Base-by-base conservation (phyloP, 92 coral and sea anemone genomes). In the Muricea muricata region DNA sequence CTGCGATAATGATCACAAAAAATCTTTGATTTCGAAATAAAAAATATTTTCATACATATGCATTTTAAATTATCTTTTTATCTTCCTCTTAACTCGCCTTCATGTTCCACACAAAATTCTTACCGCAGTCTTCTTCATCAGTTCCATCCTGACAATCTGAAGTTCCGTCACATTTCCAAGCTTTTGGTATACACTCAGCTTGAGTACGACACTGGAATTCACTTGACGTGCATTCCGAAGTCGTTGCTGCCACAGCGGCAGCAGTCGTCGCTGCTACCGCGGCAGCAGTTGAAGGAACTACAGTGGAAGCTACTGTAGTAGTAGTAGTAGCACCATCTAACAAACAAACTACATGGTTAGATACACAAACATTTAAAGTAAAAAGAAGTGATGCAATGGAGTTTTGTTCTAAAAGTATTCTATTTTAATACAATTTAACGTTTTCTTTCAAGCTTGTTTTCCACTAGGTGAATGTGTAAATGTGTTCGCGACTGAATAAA, bases 81-180 rank as follows among this genome's bases (percentile, higher is more conserved):
- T n/a, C n/a, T n/a, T n/a, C n/a, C n/a, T n/a, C n/a, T n/a, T n/a
- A n/a, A n/a, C n/a, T n/a, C n/a, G n/a, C n/a, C n/a, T 45, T 12
- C 12, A 6, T 45, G 14, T 12, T n/a, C n/a, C n/a, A 45, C 1
- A 45, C 50, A 45, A 13, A 45, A 12, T 17, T 45, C 15, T 45
- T 45, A 45, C 46, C 79, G 39, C 80, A 75, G 15, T 50, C 45
- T 48, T 50, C 31, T 52, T 75, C 80, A 40, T 75, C 80, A 14
- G 80, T 47, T 13, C 28, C 34, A 75, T 75, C 80, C 23, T 47
- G 42, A 40, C 80, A 75, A 75, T 75, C 80, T 12, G 50, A 1
- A 47, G 45, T 3, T 17, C 80, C 80, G 32, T 75, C 80, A 52
- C 80, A 75, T 75, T 28, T 75, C 80, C 80, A 75, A 28, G 1